phyloP scores from a whole-genome alignment of 2,797 vertebrate genomes.

The Trichosurus vulpecula region DNA sequence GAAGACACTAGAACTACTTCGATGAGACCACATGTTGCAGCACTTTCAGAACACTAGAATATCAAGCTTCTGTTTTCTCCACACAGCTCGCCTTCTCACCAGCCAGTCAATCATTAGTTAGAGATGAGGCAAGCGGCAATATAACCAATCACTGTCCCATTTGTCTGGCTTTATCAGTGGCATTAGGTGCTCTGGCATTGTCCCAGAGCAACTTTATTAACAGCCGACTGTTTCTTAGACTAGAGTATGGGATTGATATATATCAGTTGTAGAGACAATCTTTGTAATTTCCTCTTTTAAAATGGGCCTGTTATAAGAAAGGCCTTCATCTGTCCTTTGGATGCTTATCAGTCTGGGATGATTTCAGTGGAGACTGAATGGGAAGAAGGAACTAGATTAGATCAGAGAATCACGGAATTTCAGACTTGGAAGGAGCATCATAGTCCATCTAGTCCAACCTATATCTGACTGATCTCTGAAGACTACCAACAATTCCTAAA shows the following conservation, averaged over 20 bases:
- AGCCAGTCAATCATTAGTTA: background rate
- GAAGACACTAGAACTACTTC: background rate
- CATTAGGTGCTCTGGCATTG: background rate
- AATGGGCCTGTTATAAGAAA: background rate
- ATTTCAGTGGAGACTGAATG: background rate
- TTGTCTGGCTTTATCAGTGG: background rate
- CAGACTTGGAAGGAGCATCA: background rate
- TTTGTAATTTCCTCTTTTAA: background rate
- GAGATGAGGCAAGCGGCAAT: background rate
- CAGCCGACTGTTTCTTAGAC: background rate
- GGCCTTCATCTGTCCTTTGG: background rate
- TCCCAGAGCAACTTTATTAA: background rate
- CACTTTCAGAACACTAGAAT: background rate
- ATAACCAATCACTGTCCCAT: background rate
- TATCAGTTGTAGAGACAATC: background rate
- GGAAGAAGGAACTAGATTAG: background rate
- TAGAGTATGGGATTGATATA: background rate
- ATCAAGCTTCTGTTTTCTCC: background rate
- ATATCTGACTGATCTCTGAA: background rate
- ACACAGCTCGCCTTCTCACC: background rate
- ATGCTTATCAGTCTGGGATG: background rate
- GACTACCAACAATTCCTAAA: background rate
- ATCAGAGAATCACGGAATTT: background rate
- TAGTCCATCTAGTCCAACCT: background rate
- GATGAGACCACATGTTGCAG: background rate